phyloP scores from a whole-genome alignment of 2,888 invertebrate genomes.

The Plemyria rubiginata region DNA sequence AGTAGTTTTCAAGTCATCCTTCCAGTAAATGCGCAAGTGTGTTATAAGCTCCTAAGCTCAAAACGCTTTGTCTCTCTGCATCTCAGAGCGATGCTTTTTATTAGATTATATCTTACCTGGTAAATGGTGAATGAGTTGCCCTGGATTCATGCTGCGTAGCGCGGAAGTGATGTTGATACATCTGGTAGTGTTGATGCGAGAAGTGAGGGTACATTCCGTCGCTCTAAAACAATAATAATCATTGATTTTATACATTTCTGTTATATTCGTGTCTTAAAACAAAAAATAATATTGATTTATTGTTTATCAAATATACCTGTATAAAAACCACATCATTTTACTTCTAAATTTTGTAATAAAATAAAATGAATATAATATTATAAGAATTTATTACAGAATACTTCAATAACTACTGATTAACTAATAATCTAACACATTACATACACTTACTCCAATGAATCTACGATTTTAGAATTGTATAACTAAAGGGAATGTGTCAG shows the following conservation, averaged over 20 bases:
- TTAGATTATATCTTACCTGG: conserved; percentile 55
- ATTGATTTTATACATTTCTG: conserved; percentile 1
- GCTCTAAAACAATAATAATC: conserved; percentile 60
- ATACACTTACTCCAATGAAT: too few relatives aligned
- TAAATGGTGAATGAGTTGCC: conserved; percentile 73
- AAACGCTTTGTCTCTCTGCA: too few relatives aligned
- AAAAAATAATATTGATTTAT: not conserved
- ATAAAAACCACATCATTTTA: not conserved
- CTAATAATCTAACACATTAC: not conserved
- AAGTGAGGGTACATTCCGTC: conserved; percentile 82
- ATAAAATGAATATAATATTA: too few relatives aligned
- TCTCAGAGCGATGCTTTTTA: too few relatives aligned
- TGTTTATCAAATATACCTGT: not conserved
- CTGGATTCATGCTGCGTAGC: conserved; percentile 78
- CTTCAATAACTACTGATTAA: not conserved
- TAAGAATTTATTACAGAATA: not conserved
- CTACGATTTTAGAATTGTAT: not conserved
- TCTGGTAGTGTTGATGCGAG: conserved; percentile 81
- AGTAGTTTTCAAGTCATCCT: too few relatives aligned
- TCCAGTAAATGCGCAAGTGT: too few relatives aligned
- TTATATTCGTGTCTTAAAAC: not conserved
- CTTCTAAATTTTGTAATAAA: not conserved
- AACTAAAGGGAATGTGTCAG: not conserved
- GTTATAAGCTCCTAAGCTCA: too few relatives aligned
- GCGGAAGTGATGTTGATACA: conserved; percentile 82